Percentiles rank a stretch among this genome's conserved stretches.
Conservation (phyloP, 2,113 vertebrate species). For the Laterallus jamaicensis region DNA sequence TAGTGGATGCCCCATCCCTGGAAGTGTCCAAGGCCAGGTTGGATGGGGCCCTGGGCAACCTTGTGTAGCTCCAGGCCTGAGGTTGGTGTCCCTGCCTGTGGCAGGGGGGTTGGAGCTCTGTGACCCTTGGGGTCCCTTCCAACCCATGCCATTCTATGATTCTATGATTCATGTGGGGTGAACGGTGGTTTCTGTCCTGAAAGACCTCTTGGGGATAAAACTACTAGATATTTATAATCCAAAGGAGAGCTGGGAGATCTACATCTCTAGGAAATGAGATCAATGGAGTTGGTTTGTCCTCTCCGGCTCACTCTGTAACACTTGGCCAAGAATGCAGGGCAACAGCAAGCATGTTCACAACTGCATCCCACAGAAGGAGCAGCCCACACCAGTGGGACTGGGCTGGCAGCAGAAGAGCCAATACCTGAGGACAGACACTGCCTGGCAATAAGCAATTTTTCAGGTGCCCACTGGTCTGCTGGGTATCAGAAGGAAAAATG, state of each 20-base stretch:
- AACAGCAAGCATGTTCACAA: background rate
- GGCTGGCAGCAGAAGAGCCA: background rate
- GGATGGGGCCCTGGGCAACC: too few relatives aligned
- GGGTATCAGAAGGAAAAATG: background rate
- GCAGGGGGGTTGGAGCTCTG: too few relatives aligned
- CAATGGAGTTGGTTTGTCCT: conserved; percentile 19
- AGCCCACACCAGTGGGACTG: background rate
- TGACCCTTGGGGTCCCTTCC: too few relatives aligned
- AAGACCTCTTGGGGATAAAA: conserved; percentile 25
- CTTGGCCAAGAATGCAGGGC: conserved; percentile 6
- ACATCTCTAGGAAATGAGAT: conserved; percentile 8
- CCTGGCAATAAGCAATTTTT: background rate
- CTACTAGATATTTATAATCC: background rate
- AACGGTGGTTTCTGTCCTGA: conserved; percentile 9
- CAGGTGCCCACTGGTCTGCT: background rate
- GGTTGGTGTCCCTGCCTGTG: too few relatives aligned
- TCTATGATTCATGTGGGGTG: background rate
- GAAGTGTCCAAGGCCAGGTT: too few relatives aligned
- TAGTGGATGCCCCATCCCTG: too few relatives aligned
- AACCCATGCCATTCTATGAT: too few relatives aligned
- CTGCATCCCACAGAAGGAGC: background rate
- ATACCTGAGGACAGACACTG: background rate
- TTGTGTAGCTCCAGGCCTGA: too few relatives aligned
- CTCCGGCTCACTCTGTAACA: conserved; percentile 1
- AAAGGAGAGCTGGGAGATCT: background rate